Conservation (phyloP, 1,140 invertebrate species). For the Triops longicaudatus region DNA sequence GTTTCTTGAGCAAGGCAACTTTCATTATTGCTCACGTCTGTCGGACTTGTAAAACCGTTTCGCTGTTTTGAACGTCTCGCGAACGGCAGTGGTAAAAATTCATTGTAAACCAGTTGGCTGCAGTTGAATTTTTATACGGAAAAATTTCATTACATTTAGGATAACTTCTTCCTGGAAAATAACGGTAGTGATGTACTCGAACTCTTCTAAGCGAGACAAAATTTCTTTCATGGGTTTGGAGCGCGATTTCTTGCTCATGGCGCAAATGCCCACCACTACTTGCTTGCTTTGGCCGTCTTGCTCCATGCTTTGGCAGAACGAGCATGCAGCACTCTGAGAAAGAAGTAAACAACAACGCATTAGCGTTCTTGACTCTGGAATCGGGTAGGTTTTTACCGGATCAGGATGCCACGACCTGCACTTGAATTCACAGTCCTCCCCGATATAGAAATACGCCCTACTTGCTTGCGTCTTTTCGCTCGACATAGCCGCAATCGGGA, state of each 20-base stretch:
- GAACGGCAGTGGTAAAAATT: too few species aligned
- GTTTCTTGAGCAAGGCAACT: too few species aligned
- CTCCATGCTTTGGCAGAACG: slow-evolving; percentile 21
- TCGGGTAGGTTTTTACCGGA: neutral
- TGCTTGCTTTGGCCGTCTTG: slow-evolving; percentile 50
- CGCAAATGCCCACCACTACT: slow-evolving; percentile 91
- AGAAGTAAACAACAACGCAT: slow-evolving; percentile 25
- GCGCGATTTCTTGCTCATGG: slow-evolving; percentile 97
- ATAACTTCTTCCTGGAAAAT: slow-evolving; percentile 92
- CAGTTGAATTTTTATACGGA: too few species aligned
- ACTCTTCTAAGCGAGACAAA: slow-evolving; percentile 83
- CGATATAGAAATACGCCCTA: neutral
- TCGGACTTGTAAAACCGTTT: neutral
- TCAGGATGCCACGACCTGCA: slow-evolving; percentile 21
- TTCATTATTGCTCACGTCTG: too few species aligned
- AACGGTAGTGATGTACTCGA: slow-evolving; percentile 88
- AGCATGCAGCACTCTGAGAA: slow-evolving; percentile 24
- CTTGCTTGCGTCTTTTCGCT: neutral
- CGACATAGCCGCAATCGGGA: neutral
- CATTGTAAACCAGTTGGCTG: too few species aligned
- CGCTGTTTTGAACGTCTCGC: neutral
- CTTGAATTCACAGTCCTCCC: neutral
- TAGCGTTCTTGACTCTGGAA: slow-evolving; percentile 13
- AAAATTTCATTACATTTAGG: slow-evolving; percentile 56
- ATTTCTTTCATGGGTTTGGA: slow-evolving; percentile 99